phyloP scores from a whole-genome alignment of 2,888 invertebrate genomes.

The Dryobotodes eremita region DNA sequence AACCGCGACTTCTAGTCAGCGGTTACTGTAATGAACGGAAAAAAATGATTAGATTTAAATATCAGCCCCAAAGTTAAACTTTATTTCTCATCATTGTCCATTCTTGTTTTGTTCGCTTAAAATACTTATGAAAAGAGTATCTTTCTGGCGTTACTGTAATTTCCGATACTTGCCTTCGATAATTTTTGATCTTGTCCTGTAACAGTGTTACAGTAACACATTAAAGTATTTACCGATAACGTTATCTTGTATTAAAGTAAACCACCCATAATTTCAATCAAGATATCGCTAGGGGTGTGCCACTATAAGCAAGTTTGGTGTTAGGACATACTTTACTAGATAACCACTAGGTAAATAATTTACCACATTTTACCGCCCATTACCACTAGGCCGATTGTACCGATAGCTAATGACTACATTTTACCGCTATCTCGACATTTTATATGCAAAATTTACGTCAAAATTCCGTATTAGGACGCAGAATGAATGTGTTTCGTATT shows the following conservation, averaged over 20 bases:
- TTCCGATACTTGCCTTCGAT: background rate
- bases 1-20: background rate
- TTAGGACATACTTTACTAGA: slow-evolving; percentile 40
- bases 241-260: slow-evolving; percentile 5
- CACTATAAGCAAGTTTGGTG: slow-evolving; percentile 32
- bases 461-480: slow-evolving; percentile 50
- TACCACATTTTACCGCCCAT: slow-evolving; percentile 34
- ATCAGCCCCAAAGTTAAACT: background rate
- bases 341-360: slow-evolving; percentile 16
- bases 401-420: slow-evolving; percentile 55
- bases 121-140: background rate
- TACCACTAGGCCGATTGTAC: slow-evolving; percentile 31
- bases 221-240: background rate
- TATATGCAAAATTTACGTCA: slow-evolving; percentile 53
- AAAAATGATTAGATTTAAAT: background rate
- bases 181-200: background rate
- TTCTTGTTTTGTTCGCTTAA: background rate
- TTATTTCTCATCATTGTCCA: background rate
- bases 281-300: background rate
- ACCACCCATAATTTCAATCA: slow-evolving; percentile 15
- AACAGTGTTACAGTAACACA: background rate
- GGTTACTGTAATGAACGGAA: background rate
- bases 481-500: slow-evolving; percentile 55
- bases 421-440: slow-evolving; percentile 58
- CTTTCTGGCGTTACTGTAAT: background rate